phyloP scores from a whole-genome alignment of 2,113 vertebrate genomes.

The Stomatorhinus ivindoensis region DNA sequence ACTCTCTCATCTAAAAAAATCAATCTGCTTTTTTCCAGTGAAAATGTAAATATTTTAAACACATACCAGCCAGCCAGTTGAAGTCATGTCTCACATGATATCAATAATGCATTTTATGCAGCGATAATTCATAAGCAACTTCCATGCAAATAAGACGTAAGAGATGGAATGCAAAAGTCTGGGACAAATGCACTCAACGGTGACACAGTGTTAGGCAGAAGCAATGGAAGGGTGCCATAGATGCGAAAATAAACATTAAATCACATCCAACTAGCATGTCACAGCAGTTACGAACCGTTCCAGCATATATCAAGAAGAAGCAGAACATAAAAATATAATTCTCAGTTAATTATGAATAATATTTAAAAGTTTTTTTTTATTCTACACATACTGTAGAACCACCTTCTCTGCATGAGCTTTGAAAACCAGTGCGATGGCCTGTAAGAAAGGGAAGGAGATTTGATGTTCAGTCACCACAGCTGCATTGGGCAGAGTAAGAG shows the following conservation, averaged over 20 bases:
- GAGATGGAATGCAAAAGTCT: not conserved
- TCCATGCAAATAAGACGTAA: not conserved
- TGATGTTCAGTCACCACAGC: not conserved
- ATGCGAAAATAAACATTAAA: not conserved
- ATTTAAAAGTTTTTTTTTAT: not conserved
- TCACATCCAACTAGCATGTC: not conserved
- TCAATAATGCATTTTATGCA: constrained; percentile 1
- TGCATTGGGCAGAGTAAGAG: not conserved
- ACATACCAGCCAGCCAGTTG: not conserved
- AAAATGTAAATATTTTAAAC: not conserved
- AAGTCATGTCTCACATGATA: not conserved
- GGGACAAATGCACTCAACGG: not conserved
- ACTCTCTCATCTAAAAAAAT: not conserved
- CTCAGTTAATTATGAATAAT: not conserved
- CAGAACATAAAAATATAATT: not conserved
- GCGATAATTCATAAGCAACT: not conserved
- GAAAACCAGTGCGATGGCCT: too few species aligned
- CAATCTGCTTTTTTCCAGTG: not conserved
- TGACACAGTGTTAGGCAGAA: not conserved
- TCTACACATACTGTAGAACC: not conserved
- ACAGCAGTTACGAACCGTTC: not conserved
- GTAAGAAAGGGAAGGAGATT: not conserved
- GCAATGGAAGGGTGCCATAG: not conserved
- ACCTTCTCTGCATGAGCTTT: not conserved
- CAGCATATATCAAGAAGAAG: not conserved